Base-by-base conservation (phyloP, 2,113 vertebrate species). In the Indicator maculatus region DNA sequence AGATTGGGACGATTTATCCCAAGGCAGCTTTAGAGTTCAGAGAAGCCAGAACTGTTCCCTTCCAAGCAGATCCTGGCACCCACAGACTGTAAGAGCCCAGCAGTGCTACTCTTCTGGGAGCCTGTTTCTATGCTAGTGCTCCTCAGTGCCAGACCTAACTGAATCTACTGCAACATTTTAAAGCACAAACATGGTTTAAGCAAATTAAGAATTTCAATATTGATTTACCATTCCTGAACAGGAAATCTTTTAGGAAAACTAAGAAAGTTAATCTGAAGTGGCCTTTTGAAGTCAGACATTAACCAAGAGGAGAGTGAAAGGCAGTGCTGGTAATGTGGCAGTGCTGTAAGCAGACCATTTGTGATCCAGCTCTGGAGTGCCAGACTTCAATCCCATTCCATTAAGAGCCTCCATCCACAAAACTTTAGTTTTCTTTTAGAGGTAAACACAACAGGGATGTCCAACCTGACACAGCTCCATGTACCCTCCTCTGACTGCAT, bases 1-100 rank as follows among this genome's bases (percentile, higher is more conserved):
- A 83, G n/a, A 80, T 26, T 73, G 50, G 41, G 55, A 21, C 88
- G 50, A 55, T 87, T 79, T 59, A 88, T 59, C 45, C 50, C 59
- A 82, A 50, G 9, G 39, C 39, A 41, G 39, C 38, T 87, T 83
- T 89, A 50, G 86, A 79, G 74, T 66, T 61, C 59, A 79, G 73
- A 84, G 77, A 81, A 95, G 38, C 31, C 88, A 92, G 65, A 86
- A 75, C 73, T 21, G 23, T 75, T 84, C 47, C 67, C n/a, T 90
- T 95, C 27, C 50, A 30, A 0, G 1, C 10, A 24, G 60, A 71
- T 21, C 53, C 80, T 83, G 83, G 79, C 86, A 93, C 13, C n/a
- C 41, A 63, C 0, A 3, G 65, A 56, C 61, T 18, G 12, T 44
- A 86, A 66, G 79, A 86, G 88, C 90, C 12, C 53, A 69, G 33